Evolutionary conservation across 2,888 invertebrate species (phyloP).

Genomic region (Scaptomyza caliginosa): DNA sequence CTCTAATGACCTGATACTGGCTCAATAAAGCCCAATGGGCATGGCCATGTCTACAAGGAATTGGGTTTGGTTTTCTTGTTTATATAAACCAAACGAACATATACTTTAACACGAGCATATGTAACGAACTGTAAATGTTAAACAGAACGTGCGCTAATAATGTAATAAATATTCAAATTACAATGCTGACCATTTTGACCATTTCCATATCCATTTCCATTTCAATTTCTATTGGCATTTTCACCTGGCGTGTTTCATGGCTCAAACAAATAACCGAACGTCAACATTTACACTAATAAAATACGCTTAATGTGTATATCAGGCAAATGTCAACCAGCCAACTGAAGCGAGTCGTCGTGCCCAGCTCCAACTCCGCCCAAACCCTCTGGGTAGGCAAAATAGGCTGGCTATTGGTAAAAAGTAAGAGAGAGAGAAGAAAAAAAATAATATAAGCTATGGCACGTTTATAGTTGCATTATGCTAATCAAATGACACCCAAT

Average conservation of each 20-base stretch:
- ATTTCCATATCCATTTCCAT: conserved; percentile 26
- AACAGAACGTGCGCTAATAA: conserved; percentile 58
- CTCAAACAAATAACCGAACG: conserved; percentile 65
- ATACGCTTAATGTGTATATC: conserved; percentile 69
- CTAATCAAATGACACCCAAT: conserved; percentile 80
- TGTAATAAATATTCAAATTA: conserved; percentile 79
- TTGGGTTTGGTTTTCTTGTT: conserved; percentile 23
- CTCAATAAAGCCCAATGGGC: conserved; percentile 53
- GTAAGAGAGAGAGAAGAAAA: background rate
- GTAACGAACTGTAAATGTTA: conserved; percentile 23
- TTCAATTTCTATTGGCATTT: conserved; percentile 65
- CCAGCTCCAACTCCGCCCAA: no score
- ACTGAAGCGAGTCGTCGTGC: conserved; percentile 51
- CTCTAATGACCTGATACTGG: conserved; percentile 45
- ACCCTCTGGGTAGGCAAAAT: no score
- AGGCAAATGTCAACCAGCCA: conserved; percentile 55
- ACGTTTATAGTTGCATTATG: conserved; percentile 79
- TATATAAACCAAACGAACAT: background rate
- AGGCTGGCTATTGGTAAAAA: conserved; percentile 69
- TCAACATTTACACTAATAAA: conserved; percentile 77
- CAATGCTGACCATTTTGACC: conserved; percentile 42
- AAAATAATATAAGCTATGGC: conserved; percentile 57
- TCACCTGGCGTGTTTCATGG: conserved; percentile 65
- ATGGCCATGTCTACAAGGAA: conserved; percentile 30
- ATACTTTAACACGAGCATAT: background rate